phyloP scores from a whole-genome alignment of 2,888 invertebrate genomes.

The Andrena dorsata region DNA sequence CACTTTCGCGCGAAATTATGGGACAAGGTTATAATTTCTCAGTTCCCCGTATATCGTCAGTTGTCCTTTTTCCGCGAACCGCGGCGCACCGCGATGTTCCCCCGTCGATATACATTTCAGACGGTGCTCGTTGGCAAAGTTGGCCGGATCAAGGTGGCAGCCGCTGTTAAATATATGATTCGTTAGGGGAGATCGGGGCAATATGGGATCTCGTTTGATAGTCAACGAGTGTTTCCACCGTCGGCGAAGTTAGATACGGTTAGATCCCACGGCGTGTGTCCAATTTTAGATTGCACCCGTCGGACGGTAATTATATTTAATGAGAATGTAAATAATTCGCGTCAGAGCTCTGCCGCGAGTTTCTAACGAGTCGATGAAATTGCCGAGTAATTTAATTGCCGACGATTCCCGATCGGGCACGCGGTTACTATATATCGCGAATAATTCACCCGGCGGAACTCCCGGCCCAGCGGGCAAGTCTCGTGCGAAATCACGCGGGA shows the following conservation, averaged over 20 bases:
- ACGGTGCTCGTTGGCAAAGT: conserved; percentile 15
- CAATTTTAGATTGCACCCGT: conserved; percentile 59
- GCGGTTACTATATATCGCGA: background rate
- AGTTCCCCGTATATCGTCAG: background rate
- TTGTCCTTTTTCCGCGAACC: background rate
- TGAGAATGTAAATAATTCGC: conserved; percentile 62
- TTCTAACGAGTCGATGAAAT: conserved; percentile 26
- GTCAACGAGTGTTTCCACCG: conserved; percentile 55
- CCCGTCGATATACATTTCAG: conserved; percentile 36
- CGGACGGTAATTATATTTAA: conserved; percentile 65
- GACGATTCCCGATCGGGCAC: conserved; percentile 16
- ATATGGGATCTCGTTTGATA: conserved; percentile 63
- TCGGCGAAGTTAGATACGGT: conserved; percentile 66
- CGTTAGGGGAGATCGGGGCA: conserved; percentile 44
- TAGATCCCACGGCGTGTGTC: conserved; percentile 59
- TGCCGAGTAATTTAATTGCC: conserved; percentile 40
- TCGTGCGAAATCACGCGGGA: no score
- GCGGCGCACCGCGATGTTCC: conserved; percentile 3
- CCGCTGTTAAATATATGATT: conserved; percentile 62
- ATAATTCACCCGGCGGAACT: background rate
- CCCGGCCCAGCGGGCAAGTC: background rate
- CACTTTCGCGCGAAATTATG: no score
- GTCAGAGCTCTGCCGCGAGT: conserved; percentile 1
- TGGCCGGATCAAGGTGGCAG: conserved; percentile 14
- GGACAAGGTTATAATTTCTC: no score